Percentiles rank a stretch among this genome's conserved stretches.
Conservation (phyloP, 2,113 vertebrate species). For the Menura novaehollandiae region DNA sequence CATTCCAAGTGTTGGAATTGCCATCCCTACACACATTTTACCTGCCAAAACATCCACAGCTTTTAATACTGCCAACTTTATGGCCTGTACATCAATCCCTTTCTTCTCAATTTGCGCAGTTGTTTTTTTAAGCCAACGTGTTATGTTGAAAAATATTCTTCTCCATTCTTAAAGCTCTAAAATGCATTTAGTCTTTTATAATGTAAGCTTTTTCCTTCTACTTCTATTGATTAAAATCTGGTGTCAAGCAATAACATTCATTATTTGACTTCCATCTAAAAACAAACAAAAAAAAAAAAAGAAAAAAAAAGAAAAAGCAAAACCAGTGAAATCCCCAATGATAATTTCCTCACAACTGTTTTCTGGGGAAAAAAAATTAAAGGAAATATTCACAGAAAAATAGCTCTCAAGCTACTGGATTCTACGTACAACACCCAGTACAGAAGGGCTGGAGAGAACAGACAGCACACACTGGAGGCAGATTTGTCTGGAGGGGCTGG, state of each 20-base stretch:
- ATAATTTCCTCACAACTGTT: background rate
- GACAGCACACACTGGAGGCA: background rate
- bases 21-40: background rate
- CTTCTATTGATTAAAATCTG: background rate
- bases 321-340: background rate
- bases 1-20: background rate
- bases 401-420: background rate
- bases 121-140: background rate
- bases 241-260: background rate
- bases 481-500: background rate
- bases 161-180: background rate
- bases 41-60: background rate
- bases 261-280: background rate
- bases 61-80: background rate
- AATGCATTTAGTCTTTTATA: background rate
- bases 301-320: background rate
- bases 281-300: background rate
- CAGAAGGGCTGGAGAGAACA: background rate
- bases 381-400: background rate
- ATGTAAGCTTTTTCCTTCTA: background rate
- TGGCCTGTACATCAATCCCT: background rate
- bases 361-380: background rate
- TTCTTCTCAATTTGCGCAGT: background rate
- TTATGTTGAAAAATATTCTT: background rate
- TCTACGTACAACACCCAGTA: accelerated